A percentile compares a stretch with the other conserved stretches of the same genome.
These are phyloP conservation scores for Clitarchus hookeri DNA, from an alignment of 2,888 invertebrate species.

Conservation along the genomic window DNA sequence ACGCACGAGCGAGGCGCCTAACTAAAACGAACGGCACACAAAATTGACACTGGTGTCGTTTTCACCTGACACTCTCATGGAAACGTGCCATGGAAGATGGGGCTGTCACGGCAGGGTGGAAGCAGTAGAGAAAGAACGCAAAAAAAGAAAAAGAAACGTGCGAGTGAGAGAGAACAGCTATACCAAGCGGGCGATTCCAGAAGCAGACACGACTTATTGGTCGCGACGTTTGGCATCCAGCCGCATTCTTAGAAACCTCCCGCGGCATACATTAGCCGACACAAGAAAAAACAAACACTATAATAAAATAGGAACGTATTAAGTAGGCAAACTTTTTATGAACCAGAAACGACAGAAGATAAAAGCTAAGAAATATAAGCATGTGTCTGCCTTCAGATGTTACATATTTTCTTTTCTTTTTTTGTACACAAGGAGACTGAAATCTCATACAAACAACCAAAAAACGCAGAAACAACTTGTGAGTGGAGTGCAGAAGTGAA, in stretches of 20 bases:
- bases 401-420: not conserved
- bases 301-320: not conserved
- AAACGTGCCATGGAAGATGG: not conserved
- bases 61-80: not conserved
- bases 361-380: not conserved
- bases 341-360: not conserved
- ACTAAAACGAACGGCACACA: not conserved
- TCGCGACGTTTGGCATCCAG: not conserved
- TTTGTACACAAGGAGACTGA: not conserved
- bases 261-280: conserved; percentile 9
- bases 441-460: not conserved
- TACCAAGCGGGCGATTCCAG: conserved; percentile 2
- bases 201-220: conserved; percentile 1
- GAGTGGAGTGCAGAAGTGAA: not conserved
- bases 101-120: no score
- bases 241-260: not conserved
- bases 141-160: not conserved
- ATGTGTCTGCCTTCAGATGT: conserved; percentile 10
- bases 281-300: not conserved
- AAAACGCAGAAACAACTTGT: not conserved
- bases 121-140: not conserved
- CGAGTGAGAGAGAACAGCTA: not conserved
- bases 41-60: not conserved
- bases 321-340: not conserved
- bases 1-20: no score